Evolutionary conservation across 1,140 invertebrate species (phyloP).

Genomic region (Caerostris extrusa): DNA sequence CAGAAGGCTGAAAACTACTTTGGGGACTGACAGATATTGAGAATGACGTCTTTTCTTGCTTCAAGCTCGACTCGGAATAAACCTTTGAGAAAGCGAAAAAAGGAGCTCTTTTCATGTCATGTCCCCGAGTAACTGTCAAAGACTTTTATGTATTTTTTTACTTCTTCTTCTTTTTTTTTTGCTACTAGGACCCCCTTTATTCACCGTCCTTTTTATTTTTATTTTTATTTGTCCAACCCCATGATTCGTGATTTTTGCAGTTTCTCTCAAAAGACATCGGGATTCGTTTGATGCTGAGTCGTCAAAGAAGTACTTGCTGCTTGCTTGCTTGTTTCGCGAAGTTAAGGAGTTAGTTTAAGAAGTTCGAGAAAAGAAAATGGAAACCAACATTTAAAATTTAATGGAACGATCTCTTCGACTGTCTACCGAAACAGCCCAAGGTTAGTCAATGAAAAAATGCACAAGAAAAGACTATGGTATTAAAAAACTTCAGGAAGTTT

Average conservation of each 20-base stretch:
- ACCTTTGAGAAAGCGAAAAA: conserved; percentile 67
- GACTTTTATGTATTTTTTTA: conserved; percentile 71
- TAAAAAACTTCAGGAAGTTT: not conserved
- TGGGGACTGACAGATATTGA: conserved; percentile 67
- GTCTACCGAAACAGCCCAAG: too few species aligned
- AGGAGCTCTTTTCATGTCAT: conserved; percentile 75
- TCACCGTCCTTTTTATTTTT: not conserved
- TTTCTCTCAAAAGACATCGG: not conserved
- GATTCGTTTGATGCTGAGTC: conserved; percentile 39
- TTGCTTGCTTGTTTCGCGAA: conserved; percentile 2
- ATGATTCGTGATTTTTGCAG: conserved; percentile 54
- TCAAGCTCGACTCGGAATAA: conserved; percentile 53
- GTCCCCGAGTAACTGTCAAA: conserved; percentile 76
- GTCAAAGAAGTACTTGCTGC: not conserved
- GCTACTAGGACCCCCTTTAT: not conserved
- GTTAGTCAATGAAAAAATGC: not conserved
- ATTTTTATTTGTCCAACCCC: not conserved
- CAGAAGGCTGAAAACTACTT: conserved; percentile 65
- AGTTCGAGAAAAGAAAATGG: not conserved
- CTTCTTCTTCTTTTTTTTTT: not conserved
- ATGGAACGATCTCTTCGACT: not conserved
- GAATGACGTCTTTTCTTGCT: conserved; percentile 67
- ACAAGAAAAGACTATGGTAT: not conserved
- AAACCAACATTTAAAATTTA: conserved; percentile 1
- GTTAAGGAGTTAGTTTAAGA: not conserved